Conservation (phyloP, 2,113 vertebrate species). For the Hippocampus barbouri region DNA sequence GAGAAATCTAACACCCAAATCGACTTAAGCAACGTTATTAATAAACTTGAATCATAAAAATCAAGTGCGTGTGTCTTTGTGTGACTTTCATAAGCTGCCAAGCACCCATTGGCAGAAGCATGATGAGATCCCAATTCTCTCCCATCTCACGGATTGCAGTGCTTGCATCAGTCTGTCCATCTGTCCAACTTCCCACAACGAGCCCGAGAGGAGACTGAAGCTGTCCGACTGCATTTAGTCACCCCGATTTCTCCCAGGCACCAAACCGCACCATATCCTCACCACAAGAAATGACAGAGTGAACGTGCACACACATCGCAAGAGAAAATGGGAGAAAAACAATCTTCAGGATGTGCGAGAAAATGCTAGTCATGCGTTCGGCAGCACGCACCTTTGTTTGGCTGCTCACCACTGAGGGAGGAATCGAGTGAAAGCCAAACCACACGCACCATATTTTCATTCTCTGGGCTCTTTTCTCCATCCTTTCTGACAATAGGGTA, state of each 20-base stretch:
- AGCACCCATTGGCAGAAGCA: not conserved
- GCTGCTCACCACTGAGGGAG: constrained; percentile 2
- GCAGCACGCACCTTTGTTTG: constrained; percentile 16
- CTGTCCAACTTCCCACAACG: constrained; percentile 15
- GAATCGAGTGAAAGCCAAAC: constrained; percentile 21
- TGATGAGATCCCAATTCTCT: not conserved
- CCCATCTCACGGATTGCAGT: not conserved
- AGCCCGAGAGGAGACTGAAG: constrained; percentile 10
- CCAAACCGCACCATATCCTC: constrained; percentile 4
- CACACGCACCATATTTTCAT: constrained; percentile 17
- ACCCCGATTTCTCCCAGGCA: constrained; percentile 21
- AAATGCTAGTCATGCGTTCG: constrained; percentile 11
- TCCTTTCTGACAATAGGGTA: constrained; percentile 38
- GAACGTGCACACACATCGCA: not conserved
- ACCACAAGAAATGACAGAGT: constrained; percentile 7
- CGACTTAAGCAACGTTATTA: too few relatives aligned
- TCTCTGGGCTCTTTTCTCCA: constrained; percentile 11
- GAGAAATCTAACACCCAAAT: too few relatives aligned
- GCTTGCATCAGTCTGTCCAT: constrained; percentile 9
- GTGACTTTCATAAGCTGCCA: not conserved
- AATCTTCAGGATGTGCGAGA: not conserved
- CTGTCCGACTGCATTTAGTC: constrained; percentile 27
- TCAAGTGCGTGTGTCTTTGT: not conserved
- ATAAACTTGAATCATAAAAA: not conserved
- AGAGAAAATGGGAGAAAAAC: not conserved